phyloP scores from a whole-genome alignment of 2,888 invertebrate species.

The Atherix ibis region DNA sequence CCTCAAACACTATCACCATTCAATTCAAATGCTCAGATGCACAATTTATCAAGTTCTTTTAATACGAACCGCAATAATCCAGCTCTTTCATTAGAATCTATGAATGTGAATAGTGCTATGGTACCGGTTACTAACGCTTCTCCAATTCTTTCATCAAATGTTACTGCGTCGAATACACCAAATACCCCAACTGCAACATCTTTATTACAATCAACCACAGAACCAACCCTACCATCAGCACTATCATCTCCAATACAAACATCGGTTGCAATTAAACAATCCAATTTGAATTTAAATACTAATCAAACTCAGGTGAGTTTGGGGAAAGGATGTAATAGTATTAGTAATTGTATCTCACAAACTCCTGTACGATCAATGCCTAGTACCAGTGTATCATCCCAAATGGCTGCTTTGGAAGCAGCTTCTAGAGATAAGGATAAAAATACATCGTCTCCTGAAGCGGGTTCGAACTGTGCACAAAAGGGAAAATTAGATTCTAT shows the following conservation, averaged over 20 bases:
- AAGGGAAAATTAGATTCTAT: constrained; percentile 49
- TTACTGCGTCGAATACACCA: constrained; percentile 38
- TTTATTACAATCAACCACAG: constrained; percentile 38
- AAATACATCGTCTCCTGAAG: constrained; percentile 42
- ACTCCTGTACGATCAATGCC: constrained; percentile 28
- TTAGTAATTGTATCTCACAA: constrained; percentile 14
- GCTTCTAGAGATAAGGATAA: constrained; percentile 49
- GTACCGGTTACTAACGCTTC: constrained; percentile 36
- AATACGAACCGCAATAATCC: constrained; percentile 19
- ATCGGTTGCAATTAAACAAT: constrained; percentile 17
- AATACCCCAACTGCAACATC: constrained; percentile 45
- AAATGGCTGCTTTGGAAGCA: constrained; percentile 56
- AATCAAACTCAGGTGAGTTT: constrained; percentile 14
- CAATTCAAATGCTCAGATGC: constrained; percentile 32
- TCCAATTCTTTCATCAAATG: constrained; percentile 32
- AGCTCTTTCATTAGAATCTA: constrained; percentile 22
- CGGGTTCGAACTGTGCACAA: constrained; percentile 28
- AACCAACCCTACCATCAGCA: constrained; percentile 38
- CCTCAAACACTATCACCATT: constrained; percentile 42
- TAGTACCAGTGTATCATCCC: constrained; percentile 43
- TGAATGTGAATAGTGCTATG: constrained; percentile 18
- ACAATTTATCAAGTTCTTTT: constrained; percentile 12
- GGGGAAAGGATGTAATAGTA: constrained; percentile 19
- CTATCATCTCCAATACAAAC: constrained; percentile 23
- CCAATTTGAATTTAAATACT: constrained; percentile 17